phyloP scores from a whole-genome alignment of 2,888 invertebrate genomes.

The Lasioglossum figueresi region DNA sequence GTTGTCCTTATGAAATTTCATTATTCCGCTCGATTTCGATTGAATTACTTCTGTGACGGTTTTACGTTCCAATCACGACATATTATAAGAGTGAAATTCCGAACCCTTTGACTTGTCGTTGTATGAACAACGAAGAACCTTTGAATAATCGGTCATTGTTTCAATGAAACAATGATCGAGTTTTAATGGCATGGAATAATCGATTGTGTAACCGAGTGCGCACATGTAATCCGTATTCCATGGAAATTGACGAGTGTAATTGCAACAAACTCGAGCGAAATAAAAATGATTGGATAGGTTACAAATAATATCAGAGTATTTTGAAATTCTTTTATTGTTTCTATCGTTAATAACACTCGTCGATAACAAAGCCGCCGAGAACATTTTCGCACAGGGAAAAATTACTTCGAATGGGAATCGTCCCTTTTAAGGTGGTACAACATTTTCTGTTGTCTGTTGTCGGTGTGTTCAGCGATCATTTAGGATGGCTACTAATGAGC shows the following conservation, averaged over 20 bases:
- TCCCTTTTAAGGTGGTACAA: too few species aligned
- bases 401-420: too few species aligned
- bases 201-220: background rate
- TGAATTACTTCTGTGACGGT: too few species aligned
- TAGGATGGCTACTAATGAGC: background rate
- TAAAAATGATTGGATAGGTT: too few species aligned
- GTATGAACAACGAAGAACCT: background rate
- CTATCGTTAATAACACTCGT: too few species aligned
- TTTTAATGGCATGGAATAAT: background rate
- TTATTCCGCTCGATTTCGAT: background rate
- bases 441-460: too few species aligned
- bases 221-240: background rate
- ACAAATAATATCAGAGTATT: too few species aligned
- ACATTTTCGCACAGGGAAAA: too few species aligned
- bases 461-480: too few species aligned
- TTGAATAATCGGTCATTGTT: background rate
- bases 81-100: background rate
- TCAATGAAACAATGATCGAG: slow-evolving; percentile 8
- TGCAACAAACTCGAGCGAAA: background rate
- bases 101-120: background rate
- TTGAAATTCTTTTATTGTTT: too few species aligned
- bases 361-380: too few species aligned
- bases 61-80: background rate
- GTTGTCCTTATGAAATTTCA: background rate
- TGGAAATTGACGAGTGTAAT: background rate